A percentile compares a stretch with the other conserved stretches of the same genome.
These are phyloP conservation scores for Phalloptychus januarius DNA, from an alignment of 2,797 vertebrate species.

Conservation along the genomic window DNA sequence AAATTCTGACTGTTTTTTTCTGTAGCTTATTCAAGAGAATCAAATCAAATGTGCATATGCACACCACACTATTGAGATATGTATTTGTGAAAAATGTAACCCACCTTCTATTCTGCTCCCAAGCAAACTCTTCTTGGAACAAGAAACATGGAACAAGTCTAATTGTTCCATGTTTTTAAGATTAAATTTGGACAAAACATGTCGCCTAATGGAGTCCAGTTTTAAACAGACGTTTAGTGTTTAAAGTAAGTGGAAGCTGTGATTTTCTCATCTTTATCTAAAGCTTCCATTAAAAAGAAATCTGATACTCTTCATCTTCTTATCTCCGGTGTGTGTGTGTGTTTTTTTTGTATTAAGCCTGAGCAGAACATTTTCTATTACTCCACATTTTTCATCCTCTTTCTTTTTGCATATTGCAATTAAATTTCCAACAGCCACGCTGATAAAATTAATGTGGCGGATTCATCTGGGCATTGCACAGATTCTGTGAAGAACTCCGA, in stretches of 20 bases:
- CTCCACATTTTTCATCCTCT: neutral
- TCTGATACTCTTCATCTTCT: neutral
- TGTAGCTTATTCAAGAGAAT: neutral
- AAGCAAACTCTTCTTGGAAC: neutral
- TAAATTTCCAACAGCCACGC: neutral
- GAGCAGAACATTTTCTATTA: neutral
- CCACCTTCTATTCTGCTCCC: neutral
- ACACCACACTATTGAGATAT: neutral
- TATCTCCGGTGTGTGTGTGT: neutral
- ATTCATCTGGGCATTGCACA: slow-evolving; percentile 19
- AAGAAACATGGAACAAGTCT: no score
- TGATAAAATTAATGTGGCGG: slow-evolving; percentile 8
- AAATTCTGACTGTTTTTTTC: neutral
- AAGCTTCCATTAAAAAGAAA: neutral
- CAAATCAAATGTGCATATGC: neutral
- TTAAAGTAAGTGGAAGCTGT: neutral
- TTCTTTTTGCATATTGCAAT: slow-evolving; percentile 12
- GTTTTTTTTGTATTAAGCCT: neutral
- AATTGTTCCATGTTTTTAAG: neutral
- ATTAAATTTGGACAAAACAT: neutral
- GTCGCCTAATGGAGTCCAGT: neutral
- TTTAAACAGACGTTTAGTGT: neutral
- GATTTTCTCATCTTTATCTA: neutral
- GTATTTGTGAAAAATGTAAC: neutral
- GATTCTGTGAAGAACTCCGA: slow-evolving; percentile 16